A percentile compares a stretch with the other conserved stretches of the same genome.
phyloP scores from a whole-genome alignment of 2,113 vertebrate genomes.

The Perca schrenkii region DNA sequence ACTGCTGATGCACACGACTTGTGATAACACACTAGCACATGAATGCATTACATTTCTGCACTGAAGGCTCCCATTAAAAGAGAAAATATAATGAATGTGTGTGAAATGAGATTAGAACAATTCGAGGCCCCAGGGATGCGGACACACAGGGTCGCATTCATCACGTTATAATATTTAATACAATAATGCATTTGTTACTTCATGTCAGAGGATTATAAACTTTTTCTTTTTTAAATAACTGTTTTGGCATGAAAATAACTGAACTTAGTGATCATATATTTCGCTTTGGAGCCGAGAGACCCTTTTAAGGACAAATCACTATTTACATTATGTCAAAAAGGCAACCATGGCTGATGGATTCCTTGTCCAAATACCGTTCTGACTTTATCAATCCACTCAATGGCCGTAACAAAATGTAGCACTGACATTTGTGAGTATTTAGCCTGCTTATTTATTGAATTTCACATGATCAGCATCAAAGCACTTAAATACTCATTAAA shows the following conservation, averaged over 20 bases:
- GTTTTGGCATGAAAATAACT: neutral
- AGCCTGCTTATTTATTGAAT: neutral
- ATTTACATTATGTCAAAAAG: neutral
- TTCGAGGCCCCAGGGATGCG: neutral
- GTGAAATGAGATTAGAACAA: conserved; percentile 9
- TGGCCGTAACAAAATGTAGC: neutral
- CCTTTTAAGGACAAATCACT: neutral
- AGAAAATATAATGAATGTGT: conserved; percentile 5
- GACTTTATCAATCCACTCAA: too few relatives aligned
- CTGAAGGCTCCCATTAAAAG: conserved; percentile 8
- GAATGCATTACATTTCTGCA: conserved; percentile 5
- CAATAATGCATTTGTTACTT: conserved; percentile 8
- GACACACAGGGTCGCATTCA: conserved; percentile 1
- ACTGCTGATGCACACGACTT: conserved; percentile 43
- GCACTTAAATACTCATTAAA: neutral
- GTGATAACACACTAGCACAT: conserved; percentile 25
- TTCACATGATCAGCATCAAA: neutral
- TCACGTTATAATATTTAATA: conserved; percentile 2
- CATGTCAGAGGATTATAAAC: neutral
- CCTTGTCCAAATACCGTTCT: neutral
- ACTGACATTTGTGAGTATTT: neutral
- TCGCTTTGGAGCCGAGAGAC: neutral
- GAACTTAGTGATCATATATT: neutral
- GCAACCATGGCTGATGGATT: neutral
- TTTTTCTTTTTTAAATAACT: neutral